Evolutionary conservation across 2,888 invertebrate species (phyloP).

Genomic region (Chymomyza procnemis): DNA sequence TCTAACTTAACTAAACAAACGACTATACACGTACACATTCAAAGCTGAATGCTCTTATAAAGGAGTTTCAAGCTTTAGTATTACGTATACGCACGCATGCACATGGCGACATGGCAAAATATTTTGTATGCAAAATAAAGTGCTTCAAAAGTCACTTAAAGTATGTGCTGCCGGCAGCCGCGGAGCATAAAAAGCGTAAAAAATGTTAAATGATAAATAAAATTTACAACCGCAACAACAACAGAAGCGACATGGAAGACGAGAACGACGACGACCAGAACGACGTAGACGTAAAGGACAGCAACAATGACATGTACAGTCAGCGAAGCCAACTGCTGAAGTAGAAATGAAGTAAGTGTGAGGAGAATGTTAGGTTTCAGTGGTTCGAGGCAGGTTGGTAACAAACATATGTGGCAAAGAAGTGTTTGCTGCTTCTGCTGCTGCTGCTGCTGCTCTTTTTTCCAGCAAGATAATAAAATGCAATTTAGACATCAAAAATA

Average conservation of each 20-base stretch:
- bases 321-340: constrained; percentile 31
- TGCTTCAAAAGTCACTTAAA: constrained; percentile 71
- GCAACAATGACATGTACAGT: constrained; percentile 38
- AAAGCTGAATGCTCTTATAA: not conserved
- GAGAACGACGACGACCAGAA: constrained; percentile 15
- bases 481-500: constrained; percentile 75
- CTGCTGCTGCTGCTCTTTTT: constrained; percentile 31
- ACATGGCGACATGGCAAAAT: constrained; percentile 50
- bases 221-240: constrained; percentile 72
- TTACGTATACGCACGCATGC: constrained; percentile 44
- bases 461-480: constrained; percentile 72
- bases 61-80: constrained; percentile 17
- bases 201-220: constrained; percentile 73
- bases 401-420: constrained; percentile 50
- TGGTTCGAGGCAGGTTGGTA: not conserved
- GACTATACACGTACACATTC: constrained; percentile 1
- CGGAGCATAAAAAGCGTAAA: constrained; percentile 66
- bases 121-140: constrained; percentile 69
- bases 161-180: constrained; percentile 44
- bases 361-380: not conserved
- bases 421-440: constrained; percentile 16
- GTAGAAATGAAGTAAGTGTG: not conserved
- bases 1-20: not conserved
- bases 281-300: constrained; percentile 20
- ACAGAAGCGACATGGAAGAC: constrained; percentile 21